Percentiles rank a stretch among this genome's conserved stretches.
These are phyloP conservation scores for Tenebrosternarchus preto DNA, from an alignment of 2,113 vertebrate species.

Conservation along the genomic window DNA sequence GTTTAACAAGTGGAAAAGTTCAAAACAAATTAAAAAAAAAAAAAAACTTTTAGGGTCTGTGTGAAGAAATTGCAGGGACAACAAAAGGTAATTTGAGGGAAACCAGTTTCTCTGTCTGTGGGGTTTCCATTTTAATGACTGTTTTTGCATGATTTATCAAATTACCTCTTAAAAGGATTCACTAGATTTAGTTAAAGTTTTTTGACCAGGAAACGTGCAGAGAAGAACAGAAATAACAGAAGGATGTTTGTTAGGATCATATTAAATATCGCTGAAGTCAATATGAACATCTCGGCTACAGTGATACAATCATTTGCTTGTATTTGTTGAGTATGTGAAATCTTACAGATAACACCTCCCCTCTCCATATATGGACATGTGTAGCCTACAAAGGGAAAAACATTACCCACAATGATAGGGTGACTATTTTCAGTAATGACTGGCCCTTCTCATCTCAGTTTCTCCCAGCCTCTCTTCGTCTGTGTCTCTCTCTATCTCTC, in stretches of 20 bases:
- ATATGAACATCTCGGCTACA: neutral
- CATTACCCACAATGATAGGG: slow-evolving; percentile 14
- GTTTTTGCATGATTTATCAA: slow-evolving; percentile 26
- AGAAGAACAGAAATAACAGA: neutral
- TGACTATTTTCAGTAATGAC: slow-evolving; percentile 26
- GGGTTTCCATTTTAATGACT: slow-evolving; percentile 38
- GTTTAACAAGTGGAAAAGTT: slow-evolving; percentile 51
- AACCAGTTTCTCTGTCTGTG: slow-evolving; percentile 30
- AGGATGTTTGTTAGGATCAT: no score
- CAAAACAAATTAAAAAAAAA: slow-evolving; percentile 55
- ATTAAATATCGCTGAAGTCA: neutral
- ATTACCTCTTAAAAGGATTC: slow-evolving; percentile 21
- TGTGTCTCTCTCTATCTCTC: neutral
- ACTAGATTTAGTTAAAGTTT: neutral
- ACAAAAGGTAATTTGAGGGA: slow-evolving; percentile 32
- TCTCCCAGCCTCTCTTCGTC: slow-evolving; percentile 6
- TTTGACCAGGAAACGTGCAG: neutral
- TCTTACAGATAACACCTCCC: neutral
- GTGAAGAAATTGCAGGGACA: slow-evolving; percentile 49
- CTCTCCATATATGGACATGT: slow-evolving; percentile 21
- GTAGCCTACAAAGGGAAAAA: neutral
- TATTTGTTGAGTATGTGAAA: slow-evolving; percentile 8
- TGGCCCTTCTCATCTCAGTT: slow-evolving; percentile 3
- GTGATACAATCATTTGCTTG: neutral
- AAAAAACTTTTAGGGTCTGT: slow-evolving; percentile 48